Conservation (phyloP, 1,140 invertebrate genomes). For the Caenorhabditis latens region DNA sequence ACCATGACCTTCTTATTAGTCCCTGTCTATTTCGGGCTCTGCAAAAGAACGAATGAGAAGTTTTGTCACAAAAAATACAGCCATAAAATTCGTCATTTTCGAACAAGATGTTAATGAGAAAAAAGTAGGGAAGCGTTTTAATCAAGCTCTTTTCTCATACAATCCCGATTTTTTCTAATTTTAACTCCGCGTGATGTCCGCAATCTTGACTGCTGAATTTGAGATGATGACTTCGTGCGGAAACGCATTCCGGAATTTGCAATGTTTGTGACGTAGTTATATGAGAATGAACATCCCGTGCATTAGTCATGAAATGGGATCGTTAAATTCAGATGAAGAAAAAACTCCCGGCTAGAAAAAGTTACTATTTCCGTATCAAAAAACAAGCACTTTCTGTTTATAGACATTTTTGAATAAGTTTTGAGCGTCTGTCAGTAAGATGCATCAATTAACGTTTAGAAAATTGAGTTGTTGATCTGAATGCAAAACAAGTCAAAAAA, state of each 20-base stretch:
- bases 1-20: background rate
- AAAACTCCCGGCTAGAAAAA: background rate
- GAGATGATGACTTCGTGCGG: slow-evolving; percentile 36
- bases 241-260: slow-evolving; percentile 13
- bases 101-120: background rate
- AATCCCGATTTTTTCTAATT: slow-evolving; percentile 22
- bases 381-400: slow-evolving; percentile 34
- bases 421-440: background rate
- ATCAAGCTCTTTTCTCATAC: background rate
- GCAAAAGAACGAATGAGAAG: background rate
- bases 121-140: background rate
- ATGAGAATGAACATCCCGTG: background rate
- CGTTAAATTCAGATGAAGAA: background rate
- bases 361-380: slow-evolving; percentile 1
- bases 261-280: slow-evolving; percentile 39
- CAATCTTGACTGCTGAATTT: slow-evolving; percentile 45
- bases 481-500: slow-evolving; percentile 39
- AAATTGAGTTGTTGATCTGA: slow-evolving; percentile 48
- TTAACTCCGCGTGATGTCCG: slow-evolving; percentile 43
- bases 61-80: slow-evolving; percentile 2
- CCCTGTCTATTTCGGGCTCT: background rate
- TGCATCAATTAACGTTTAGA: slow-evolving; percentile 41
- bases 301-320: slow-evolving; percentile 20
- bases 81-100: slow-evolving; percentile 27
- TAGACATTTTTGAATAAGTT: background rate